phyloP scores from a whole-genome alignment of 2,888 invertebrate genomes.

The Lypha dubia region DNA sequence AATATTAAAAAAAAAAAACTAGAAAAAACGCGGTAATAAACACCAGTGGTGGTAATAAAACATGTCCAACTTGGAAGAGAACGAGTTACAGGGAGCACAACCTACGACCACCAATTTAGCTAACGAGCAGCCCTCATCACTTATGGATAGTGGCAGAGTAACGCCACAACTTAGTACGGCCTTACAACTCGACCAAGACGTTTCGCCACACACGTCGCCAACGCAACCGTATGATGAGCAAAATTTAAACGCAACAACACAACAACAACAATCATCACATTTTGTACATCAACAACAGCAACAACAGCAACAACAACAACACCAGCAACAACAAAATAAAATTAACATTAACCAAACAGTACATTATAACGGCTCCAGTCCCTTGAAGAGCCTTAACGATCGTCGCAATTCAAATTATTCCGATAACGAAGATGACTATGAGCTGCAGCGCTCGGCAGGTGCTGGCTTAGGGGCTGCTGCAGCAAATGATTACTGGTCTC shows the following conservation, averaged over 20 bases:
- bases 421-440: slow-evolving; percentile 78
- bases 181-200: slow-evolving; percentile 80
- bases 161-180: slow-evolving; percentile 82
- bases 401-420: slow-evolving; percentile 71
- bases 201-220: slow-evolving; percentile 77
- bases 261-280: slow-evolving; percentile 70
- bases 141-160: slow-evolving; percentile 79
- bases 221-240: slow-evolving; percentile 73
- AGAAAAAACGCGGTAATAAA: slow-evolving; percentile 1
- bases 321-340: slow-evolving; percentile 71
- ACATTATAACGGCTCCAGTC: slow-evolving; percentile 75
- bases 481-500: slow-evolving; percentile 75
- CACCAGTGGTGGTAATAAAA: slow-evolving; percentile 40
- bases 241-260: slow-evolving; percentile 72
- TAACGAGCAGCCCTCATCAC: slow-evolving; percentile 75
- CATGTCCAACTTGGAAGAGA: slow-evolving; percentile 72
- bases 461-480: slow-evolving; percentile 68
- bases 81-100: slow-evolving; percentile 65
- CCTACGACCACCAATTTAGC: slow-evolving; percentile 65
- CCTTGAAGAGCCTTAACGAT: slow-evolving; percentile 74
- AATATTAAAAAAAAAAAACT: slow-evolving; percentile 4
- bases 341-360: slow-evolving; percentile 48
- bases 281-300: slow-evolving; percentile 74
- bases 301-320: slow-evolving; percentile 72
- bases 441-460: slow-evolving; percentile 72